A percentile compares a stretch with the other conserved stretches of the same genome.
Evolutionary conservation across 2,797 vertebrate species (phyloP).

Genomic region (Mormyrops boulengeri): DNA sequence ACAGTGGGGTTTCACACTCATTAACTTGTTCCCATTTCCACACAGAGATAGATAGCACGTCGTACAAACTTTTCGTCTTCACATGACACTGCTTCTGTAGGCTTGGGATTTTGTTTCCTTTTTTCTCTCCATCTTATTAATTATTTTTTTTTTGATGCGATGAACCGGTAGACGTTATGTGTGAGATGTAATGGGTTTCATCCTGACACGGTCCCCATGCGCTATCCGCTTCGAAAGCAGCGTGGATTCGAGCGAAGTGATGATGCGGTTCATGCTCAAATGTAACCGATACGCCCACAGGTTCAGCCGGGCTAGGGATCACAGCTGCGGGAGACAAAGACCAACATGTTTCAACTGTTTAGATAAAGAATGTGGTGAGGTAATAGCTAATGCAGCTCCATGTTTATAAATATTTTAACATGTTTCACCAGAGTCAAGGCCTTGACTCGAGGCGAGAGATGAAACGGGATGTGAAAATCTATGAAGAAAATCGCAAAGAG

Average conservation of each 20-base stretch:
- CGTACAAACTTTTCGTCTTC: background rate
- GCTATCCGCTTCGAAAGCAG: background rate
- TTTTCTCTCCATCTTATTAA: background rate
- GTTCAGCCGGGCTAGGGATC: background rate
- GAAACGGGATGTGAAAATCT: constrained; percentile 1
- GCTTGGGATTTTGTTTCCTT: background rate
- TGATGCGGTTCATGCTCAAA: background rate
- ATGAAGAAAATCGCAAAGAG: background rate
- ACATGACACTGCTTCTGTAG: background rate
- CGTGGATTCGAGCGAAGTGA: background rate
- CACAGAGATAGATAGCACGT: background rate
- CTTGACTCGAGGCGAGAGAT: background rate
- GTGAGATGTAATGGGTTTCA: background rate
- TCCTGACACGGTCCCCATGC: background rate
- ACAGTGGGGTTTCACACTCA: background rate
- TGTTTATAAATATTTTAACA: constrained; percentile 3
- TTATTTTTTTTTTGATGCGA: background rate
- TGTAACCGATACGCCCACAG: background rate
- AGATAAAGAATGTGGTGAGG: background rate
- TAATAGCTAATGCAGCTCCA: background rate
- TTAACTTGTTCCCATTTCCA: constrained; percentile 7
- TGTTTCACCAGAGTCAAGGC: background rate
- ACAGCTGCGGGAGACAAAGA: background rate
- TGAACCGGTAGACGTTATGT: background rate
- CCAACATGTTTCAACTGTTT: background rate